Percentiles rank a stretch among this genome's conserved stretches.
These are phyloP conservation scores for Anorthoa munda DNA, from an alignment of 2,888 invertebrate species.

Conservation along the genomic window DNA sequence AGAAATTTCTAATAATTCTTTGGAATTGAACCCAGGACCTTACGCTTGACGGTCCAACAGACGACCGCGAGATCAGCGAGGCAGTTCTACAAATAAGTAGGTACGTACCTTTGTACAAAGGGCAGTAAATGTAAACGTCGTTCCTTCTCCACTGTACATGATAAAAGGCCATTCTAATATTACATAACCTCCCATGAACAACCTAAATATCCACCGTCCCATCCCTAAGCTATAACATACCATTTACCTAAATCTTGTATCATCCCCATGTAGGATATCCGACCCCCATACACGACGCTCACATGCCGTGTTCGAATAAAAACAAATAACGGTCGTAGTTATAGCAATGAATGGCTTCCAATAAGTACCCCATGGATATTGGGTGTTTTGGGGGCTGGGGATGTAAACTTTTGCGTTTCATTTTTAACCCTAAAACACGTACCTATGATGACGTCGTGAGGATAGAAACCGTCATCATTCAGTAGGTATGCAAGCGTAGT, in stretches of 20 bases:
- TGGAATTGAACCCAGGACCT: no score
- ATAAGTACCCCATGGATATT: slow-evolving; percentile 53
- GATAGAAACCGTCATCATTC: no score
- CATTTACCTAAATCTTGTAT: slow-evolving; percentile 26
- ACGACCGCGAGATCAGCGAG: no score
- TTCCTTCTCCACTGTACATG: no score
- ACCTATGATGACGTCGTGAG: background rate
- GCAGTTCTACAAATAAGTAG: no score
- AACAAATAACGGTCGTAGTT: slow-evolving; percentile 46
- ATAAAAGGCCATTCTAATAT: background rate
- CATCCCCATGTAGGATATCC: slow-evolving; percentile 3
- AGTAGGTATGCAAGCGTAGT: no score
- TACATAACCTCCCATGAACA: background rate
- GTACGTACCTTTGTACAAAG: no score
- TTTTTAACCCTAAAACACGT: no score
- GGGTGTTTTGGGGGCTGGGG: background rate
- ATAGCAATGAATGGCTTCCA: slow-evolving; percentile 42
- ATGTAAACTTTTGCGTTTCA: slow-evolving; percentile 38
- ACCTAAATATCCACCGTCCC: background rate
- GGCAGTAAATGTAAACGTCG: no score
- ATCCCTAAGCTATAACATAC: slow-evolving; percentile 26
- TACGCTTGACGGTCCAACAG: no score
- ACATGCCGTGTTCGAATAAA: slow-evolving; percentile 38
- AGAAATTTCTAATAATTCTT: no score
- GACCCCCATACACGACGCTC: slow-evolving; percentile 20